A percentile compares a stretch with the other conserved stretches of the same genome.
Conservation (phyloP, 2,888 invertebrate genomes). For the Drosophila melanosoma region DNA sequence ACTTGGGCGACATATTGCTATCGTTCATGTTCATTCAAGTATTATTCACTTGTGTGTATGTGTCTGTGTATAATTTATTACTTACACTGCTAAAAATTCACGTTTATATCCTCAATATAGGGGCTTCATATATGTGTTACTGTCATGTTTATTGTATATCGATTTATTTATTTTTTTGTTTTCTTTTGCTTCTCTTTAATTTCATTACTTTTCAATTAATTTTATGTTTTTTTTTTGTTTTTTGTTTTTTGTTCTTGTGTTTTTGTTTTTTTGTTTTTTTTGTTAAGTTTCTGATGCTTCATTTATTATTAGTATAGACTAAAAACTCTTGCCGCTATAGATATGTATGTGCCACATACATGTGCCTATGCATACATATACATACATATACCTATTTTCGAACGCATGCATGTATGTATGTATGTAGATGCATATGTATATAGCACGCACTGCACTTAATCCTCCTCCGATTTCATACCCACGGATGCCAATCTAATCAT, state of each 20-base stretch:
- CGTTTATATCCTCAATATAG: conserved; percentile 78
- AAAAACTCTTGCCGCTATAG: conserved; percentile 42
- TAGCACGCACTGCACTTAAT: conserved; percentile 21
- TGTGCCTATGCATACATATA: conserved; percentile 26
- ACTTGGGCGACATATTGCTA: conserved; percentile 17
- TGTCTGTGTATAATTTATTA: conserved; percentile 71
- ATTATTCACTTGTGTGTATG: conserved; percentile 46
- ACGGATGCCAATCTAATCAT: conserved; percentile 31
- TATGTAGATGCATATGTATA: conserved; percentile 32
- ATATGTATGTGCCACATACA: conserved; percentile 35
- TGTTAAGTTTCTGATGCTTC: conserved; percentile 5
- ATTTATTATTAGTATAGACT: conserved; percentile 44
- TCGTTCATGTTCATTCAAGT: conserved; percentile 13
- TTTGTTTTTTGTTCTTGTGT: background rate
- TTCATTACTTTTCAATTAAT: background rate
- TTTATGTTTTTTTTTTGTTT: conserved; percentile 1
- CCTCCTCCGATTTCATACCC: conserved; percentile 10
- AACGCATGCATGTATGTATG: conserved; percentile 38
- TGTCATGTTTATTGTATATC: conserved; percentile 56
- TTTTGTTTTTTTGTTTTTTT: too few relatives aligned
- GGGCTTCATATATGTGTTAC: conserved; percentile 61
- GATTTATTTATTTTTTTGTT: conserved; percentile 22
- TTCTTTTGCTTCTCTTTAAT: conserved; percentile 12
- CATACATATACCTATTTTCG: conserved; percentile 40
- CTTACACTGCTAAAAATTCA: conserved; percentile 78